phyloP scores from a whole-genome alignment of 2,888 invertebrate genomes.

The Thecophora atra region DNA sequence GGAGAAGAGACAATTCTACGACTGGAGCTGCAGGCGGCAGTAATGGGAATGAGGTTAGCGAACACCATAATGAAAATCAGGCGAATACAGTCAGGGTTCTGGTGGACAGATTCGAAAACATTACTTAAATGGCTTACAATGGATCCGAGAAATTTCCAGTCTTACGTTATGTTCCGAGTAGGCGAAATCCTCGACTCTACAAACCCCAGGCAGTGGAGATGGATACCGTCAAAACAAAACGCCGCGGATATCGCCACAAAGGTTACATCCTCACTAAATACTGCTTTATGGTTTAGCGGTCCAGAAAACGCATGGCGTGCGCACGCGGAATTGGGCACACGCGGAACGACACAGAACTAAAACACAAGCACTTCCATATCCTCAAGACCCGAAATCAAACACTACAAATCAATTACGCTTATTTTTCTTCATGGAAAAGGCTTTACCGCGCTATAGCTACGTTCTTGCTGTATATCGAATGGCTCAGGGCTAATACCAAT shows the following conservation, averaged over 20 bases:
- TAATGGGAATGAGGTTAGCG: constrained; percentile 31
- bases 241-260: constrained; percentile 41
- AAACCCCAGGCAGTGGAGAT: constrained; percentile 38
- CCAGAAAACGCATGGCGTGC: constrained; percentile 36
- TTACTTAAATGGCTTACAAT: constrained; percentile 38
- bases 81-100: constrained; percentile 13
- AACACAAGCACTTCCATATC: constrained; percentile 3
- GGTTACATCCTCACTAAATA: constrained; percentile 16
- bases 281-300: constrained; percentile 35
- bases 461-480: constrained; percentile 31
- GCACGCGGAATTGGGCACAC: constrained; percentile 35
- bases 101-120: constrained; percentile 39
- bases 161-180: constrained; percentile 40
- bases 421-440: constrained; percentile 40
- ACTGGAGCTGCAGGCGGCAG: constrained; percentile 32
- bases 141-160: constrained; percentile 39
- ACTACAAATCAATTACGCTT: constrained; percentile 31
- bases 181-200: constrained; percentile 41
- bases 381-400: neutral
- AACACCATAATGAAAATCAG: constrained; percentile 11
- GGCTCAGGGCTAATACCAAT: constrained; percentile 15
- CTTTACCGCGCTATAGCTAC: constrained; percentile 38
- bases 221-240: constrained; percentile 40
- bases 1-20: constrained; percentile 36
- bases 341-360: constrained; percentile 21